Evolutionary conservation across 2,888 invertebrate species (phyloP).

Genomic region (Chymomyza fuscimana): DNA sequence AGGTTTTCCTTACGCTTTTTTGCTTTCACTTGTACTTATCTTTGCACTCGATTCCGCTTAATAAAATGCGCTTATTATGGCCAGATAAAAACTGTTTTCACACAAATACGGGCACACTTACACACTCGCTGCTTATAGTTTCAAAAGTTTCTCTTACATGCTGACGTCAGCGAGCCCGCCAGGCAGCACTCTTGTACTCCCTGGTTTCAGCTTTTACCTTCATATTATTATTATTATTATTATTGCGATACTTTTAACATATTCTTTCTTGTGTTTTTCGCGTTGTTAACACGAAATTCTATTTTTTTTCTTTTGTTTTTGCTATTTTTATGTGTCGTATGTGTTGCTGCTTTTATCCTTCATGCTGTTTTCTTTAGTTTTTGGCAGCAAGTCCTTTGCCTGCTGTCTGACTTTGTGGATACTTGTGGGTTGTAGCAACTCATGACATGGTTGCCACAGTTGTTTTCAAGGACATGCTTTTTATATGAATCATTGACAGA

Average conservation of each 20-base stretch:
- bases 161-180: neutral
- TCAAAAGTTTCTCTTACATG: slow-evolving; percentile 4
- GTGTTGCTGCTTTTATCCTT: slow-evolving; percentile 3
- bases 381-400: neutral
- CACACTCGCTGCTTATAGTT: neutral
- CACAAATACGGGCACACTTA: neutral
- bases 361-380: neutral
- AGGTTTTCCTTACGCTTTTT: neutral
- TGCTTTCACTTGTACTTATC: slow-evolving; percentile 8
- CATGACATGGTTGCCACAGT: neutral
- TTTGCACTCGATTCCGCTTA: slow-evolving; percentile 23
- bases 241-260: slow-evolving; percentile 14
- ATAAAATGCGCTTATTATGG: slow-evolving; percentile 29
- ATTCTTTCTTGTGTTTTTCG: slow-evolving; percentile 10
- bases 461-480: neutral
- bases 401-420: neutral
- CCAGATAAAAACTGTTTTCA: slow-evolving; percentile 8
- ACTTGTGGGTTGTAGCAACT: neutral
- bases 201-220: neutral
- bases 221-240: slow-evolving; percentile 4
- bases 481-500: neutral
- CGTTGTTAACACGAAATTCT: slow-evolving; percentile 27
- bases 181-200: neutral
- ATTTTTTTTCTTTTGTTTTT: slow-evolving; percentile 1
- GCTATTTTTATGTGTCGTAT: neutral